phyloP scores from a whole-genome alignment of 1,140 invertebrate species.

The Nephila pilipes region DNA sequence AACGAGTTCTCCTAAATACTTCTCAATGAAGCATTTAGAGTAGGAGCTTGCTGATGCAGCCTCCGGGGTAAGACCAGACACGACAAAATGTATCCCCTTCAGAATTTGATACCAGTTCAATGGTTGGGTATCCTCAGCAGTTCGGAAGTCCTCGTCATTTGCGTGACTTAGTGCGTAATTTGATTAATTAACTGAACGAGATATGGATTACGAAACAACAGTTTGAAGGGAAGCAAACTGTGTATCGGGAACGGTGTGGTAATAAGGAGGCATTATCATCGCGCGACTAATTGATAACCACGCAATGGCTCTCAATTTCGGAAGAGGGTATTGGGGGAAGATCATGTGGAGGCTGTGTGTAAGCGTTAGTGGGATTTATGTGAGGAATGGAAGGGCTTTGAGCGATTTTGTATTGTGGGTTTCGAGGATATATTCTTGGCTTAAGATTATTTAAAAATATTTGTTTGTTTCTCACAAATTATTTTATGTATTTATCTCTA shows the following conservation, averaged over 20 bases:
- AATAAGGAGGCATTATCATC: conserved; percentile 47
- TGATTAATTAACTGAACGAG: conserved; percentile 56
- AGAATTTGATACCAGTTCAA: background rate
- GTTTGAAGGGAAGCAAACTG: conserved; percentile 13
- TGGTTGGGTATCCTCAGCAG: background rate
- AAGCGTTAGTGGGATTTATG: background rate
- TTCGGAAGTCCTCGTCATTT: conserved; percentile 4
- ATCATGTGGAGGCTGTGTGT: background rate
- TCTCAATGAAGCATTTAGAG: background rate
- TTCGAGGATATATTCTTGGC: too few relatives aligned
- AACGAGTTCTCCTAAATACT: conserved; percentile 30
- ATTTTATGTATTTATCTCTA: too few relatives aligned
- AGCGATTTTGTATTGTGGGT: background rate
- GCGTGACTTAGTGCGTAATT: conserved; percentile 58
- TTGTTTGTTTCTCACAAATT: too few relatives aligned
- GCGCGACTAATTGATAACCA: conserved; percentile 21
- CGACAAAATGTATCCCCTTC: background rate
- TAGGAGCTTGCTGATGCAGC: too few relatives aligned
- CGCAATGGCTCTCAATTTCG: conserved; percentile 20
- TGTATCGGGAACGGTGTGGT: conserved; percentile 30
- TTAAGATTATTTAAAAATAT: too few relatives aligned
- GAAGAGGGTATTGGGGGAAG: background rate
- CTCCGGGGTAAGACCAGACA: background rate
- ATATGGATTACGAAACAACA: conserved; percentile 44
- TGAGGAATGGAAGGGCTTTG: background rate